Evolutionary conservation across 1,140 invertebrate genomes (phyloP).

Genomic region (Pseudomyrmex pallidus): DNA sequence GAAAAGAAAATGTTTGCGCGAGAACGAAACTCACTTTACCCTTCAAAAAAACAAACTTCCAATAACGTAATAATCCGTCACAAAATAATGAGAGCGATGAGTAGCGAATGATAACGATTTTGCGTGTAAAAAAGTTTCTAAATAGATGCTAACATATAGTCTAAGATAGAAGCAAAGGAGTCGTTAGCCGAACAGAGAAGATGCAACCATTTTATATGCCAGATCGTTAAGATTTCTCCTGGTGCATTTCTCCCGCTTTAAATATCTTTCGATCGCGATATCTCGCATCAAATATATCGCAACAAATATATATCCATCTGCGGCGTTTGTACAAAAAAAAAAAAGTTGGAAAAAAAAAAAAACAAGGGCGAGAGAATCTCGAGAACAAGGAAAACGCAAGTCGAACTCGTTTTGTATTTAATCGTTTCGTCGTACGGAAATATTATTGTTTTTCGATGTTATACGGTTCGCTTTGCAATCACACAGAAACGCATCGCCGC

Average conservation of each 20-base stretch:
- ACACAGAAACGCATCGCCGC: slow-evolving; percentile 16
- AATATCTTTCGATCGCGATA: slow-evolving; percentile 6
- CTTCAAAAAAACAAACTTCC: not conserved
- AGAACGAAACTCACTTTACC: slow-evolving; percentile 3
- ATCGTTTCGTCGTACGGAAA: not conserved
- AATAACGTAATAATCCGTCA: slow-evolving; percentile 4
- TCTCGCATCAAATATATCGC: slow-evolving; percentile 16
- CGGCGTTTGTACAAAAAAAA: slow-evolving; percentile 27
- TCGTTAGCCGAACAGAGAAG: slow-evolving; percentile 51
- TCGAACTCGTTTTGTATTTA: not conserved
- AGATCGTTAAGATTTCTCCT: not conserved
- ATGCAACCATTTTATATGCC: slow-evolving; percentile 9
- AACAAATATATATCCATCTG: not conserved
- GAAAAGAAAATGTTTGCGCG: slow-evolving; percentile 22
- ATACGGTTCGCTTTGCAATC: slow-evolving; percentile 1
- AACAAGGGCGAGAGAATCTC: slow-evolving; percentile 28
- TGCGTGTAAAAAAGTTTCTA: slow-evolving; percentile 28
- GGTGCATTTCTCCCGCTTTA: not conserved
- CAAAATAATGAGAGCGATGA: slow-evolving; percentile 7
- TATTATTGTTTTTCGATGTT: not conserved
- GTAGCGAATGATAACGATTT: slow-evolving; percentile 16
- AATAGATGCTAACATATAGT: slow-evolving; percentile 18
- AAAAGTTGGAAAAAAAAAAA: not conserved
- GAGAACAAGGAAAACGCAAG: slow-evolving; percentile 26
- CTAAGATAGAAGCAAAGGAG: slow-evolving; percentile 62